A percentile compares a stretch with the other conserved stretches of the same genome.
Evolutionary conservation across 1,140 invertebrate species (phyloP).

Genomic region (Homarus americanus): DNA sequence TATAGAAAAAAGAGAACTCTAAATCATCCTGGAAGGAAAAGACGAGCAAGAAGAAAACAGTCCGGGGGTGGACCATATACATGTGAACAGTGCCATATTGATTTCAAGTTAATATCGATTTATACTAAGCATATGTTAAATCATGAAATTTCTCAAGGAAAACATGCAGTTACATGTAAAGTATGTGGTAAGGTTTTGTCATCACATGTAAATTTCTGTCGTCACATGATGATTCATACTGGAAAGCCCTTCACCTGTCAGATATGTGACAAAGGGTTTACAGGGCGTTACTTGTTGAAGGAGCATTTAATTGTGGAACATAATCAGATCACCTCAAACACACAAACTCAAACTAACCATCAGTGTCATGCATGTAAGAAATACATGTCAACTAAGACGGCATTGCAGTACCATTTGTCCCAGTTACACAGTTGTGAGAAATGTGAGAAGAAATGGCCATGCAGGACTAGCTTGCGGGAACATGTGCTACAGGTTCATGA

Average conservation of each 20-base stretch:
- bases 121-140: slow-evolving; percentile 28
- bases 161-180: slow-evolving; percentile 23
- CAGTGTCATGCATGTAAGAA: slow-evolving; percentile 22
- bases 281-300: slow-evolving; percentile 7
- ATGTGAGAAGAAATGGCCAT: background rate
- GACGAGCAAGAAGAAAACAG: background rate
- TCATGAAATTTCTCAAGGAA: slow-evolving; percentile 4
- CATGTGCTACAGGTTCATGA: slow-evolving; percentile 15
- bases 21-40: background rate
- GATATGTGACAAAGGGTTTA: slow-evolving; percentile 21
- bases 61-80: background rate
- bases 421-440: background rate
- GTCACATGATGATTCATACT: slow-evolving; percentile 28
- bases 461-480: slow-evolving; percentile 16
- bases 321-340: background rate
- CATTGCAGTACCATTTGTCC: slow-evolving; percentile 19
- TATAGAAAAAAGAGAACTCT: background rate
- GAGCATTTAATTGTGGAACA: slow-evolving; percentile 17
- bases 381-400: slow-evolving; percentile 20
- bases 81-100: slow-evolving; percentile 15
- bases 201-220: slow-evolving; percentile 19
- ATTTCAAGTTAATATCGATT: slow-evolving; percentile 21
- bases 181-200: slow-evolving; percentile 25
- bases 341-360: slow-evolving; percentile 5
- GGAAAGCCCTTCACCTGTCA: slow-evolving; percentile 27